Percentiles rank a stretch among this genome's conserved stretches.
phyloP scores from a whole-genome alignment of 2,113 vertebrate species.

The Gallinago paraguaiae region DNA sequence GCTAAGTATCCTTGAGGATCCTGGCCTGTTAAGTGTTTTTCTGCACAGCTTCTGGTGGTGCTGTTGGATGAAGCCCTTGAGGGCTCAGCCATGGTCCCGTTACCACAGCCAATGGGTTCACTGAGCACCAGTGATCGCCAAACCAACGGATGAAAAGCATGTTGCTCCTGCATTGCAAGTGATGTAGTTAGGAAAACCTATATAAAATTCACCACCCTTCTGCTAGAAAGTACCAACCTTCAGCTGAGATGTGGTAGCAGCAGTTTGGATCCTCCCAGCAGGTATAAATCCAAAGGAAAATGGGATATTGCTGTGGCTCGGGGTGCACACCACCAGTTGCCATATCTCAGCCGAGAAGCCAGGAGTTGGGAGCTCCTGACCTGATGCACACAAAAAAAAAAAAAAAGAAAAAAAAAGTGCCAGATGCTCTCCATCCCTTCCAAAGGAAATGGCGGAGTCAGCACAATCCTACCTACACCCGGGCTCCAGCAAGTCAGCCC shows the following conservation, averaged over 20 bases:
- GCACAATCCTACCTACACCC: neutral
- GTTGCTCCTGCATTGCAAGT: neutral
- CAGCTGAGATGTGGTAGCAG: neutral
- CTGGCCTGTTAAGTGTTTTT: neutral
- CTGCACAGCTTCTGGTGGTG: neutral
- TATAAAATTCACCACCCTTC: neutral
- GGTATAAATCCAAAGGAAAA: fast-evolving
- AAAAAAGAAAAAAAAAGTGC: neutral
- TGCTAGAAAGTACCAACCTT: neutral
- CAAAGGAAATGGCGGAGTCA: neutral
- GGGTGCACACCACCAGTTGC: neutral
- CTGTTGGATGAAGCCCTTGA: neutral
- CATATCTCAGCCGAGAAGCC: neutral
- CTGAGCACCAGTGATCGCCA: fast-evolving
- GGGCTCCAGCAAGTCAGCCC: neutral
- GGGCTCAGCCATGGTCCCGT: fast-evolving
- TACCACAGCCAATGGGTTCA: neutral
- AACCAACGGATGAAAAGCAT: neutral
- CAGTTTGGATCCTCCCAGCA: neutral
- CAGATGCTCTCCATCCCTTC: neutral
- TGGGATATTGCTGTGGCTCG: fast-evolving
- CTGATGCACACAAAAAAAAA: neutral
- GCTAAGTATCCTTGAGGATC: neutral
- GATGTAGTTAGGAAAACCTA: neutral
- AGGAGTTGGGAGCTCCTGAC: neutral